Conservation (phyloP, 1,140 invertebrate genomes). For the Drosophila lacteicornis region DNA sequence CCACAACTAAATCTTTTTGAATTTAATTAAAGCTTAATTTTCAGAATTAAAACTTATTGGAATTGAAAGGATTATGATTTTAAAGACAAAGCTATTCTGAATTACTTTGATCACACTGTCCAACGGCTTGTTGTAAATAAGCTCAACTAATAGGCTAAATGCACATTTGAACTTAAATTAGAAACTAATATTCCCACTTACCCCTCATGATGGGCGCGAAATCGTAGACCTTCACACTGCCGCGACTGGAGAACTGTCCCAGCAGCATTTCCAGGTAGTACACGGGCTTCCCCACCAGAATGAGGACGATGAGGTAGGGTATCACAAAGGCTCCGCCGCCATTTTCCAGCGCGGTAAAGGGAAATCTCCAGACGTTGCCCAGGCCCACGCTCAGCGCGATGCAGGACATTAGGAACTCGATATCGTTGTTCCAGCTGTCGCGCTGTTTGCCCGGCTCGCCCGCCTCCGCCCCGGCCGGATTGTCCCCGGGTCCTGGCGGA, state of each 20-base stretch:
- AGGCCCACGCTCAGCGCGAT: slow-evolving; percentile 96
- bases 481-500: not conserved
- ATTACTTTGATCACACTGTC: too few relatives aligned
- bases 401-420: slow-evolving; percentile 95
- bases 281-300: slow-evolving; percentile 94
- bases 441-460: slow-evolving; percentile 72
- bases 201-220: slow-evolving; percentile 88
- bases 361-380: slow-evolving; percentile 89
- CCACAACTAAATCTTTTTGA: too few relatives aligned
- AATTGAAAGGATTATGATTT: too few relatives aligned
- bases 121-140: too few relatives aligned
- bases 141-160: too few relatives aligned
- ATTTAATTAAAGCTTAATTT: too few relatives aligned
- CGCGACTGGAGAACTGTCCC: slow-evolving; percentile 91
- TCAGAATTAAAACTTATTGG: too few relatives aligned
- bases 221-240: slow-evolving; percentile 89
- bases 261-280: slow-evolving; percentile 95
- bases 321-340: slow-evolving; percentile 92
- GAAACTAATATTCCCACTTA: slow-evolving; percentile 53
- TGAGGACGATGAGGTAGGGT: slow-evolving; percentile 93
- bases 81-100: too few relatives aligned
- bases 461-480: not conserved
- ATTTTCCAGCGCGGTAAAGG: slow-evolving; percentile 93
- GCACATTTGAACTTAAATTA: too few relatives aligned
- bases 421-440: slow-evolving; percentile 92